Conservation (phyloP, 1,140 invertebrate species). For the Atta cephalotes region DNA sequence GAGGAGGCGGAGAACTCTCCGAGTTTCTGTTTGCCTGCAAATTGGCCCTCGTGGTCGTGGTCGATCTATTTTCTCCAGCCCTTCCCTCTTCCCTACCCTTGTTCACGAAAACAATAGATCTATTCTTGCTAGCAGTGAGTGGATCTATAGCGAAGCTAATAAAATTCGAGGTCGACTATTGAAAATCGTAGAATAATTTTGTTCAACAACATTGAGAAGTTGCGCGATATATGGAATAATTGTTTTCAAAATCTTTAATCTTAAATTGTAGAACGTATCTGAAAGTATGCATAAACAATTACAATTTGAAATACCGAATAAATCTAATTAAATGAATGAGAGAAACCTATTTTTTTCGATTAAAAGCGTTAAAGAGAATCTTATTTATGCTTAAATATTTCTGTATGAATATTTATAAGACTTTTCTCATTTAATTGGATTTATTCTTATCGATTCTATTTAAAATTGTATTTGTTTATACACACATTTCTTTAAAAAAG, state of each 20-base stretch:
- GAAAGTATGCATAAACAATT: neutral
- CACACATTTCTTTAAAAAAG: too few species aligned
- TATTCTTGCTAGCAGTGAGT: slow-evolving; percentile 18
- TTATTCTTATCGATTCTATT: too few species aligned
- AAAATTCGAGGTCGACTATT: slow-evolving; percentile 5
- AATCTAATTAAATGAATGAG: too few species aligned
- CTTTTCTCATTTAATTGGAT: too few species aligned
- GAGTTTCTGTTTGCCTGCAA: slow-evolving; percentile 50
- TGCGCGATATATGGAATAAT: neutral
- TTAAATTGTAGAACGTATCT: neutral
- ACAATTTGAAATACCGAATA: neutral
- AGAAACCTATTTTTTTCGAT: too few species aligned
- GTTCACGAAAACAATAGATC: slow-evolving; percentile 35
- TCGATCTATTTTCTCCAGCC: slow-evolving; percentile 46
- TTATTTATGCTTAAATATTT: too few species aligned
- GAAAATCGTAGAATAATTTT: neutral
- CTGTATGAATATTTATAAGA: too few species aligned
- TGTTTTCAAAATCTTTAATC: neutral
- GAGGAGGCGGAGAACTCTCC: slow-evolving; percentile 20
- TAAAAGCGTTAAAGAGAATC: too few species aligned
- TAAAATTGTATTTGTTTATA: too few species aligned
- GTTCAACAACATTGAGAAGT: neutral
- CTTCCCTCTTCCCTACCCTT: neutral
- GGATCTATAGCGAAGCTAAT: slow-evolving; percentile 16
- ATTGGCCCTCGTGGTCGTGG: slow-evolving; percentile 33